These are phyloP conservation scores for Nomada goodeniana DNA, from an alignment of 2,888 invertebrate species.

Conservation along the genomic window DNA sequence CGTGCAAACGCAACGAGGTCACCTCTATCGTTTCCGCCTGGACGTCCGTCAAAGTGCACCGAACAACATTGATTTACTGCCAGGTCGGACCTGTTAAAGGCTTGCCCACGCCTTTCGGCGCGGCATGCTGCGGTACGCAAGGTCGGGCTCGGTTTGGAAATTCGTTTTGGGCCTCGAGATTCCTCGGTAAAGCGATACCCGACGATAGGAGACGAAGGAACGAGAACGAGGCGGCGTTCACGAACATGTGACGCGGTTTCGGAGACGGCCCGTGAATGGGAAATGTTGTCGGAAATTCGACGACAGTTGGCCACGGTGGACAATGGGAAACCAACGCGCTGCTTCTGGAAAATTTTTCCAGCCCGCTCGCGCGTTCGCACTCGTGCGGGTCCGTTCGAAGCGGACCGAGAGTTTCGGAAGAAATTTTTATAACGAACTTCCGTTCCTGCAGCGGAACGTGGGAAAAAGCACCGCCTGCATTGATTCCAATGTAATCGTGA, in stretches of 20 bases:
- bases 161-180: slow-evolving; percentile 39
- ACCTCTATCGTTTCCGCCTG: slow-evolving; percentile 34
- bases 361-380: no score
- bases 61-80: slow-evolving; percentile 78
- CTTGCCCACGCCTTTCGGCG: slow-evolving; percentile 51
- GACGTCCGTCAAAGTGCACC: slow-evolving; percentile 54
- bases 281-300: background rate
- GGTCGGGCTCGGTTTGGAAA: slow-evolving; percentile 70
- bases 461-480: no score
- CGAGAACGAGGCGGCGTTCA: background rate
- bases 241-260: background rate
- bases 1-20: slow-evolving; percentile 46
- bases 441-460: background rate
- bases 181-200: slow-evolving; percentile 16
- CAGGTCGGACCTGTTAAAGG: slow-evolving; percentile 62
- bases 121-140: slow-evolving; percentile 78
- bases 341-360: background rate
- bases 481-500: no score
- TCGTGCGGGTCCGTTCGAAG: background rate
- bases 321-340: background rate
- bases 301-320: slow-evolving; percentile 10
- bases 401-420: background rate
- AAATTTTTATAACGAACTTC: slow-evolving; percentile 16
- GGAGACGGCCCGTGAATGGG: background rate
- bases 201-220: background rate